Conservation (phyloP, 2,113 vertebrate species). For the Ondatra zibethicus region DNA sequence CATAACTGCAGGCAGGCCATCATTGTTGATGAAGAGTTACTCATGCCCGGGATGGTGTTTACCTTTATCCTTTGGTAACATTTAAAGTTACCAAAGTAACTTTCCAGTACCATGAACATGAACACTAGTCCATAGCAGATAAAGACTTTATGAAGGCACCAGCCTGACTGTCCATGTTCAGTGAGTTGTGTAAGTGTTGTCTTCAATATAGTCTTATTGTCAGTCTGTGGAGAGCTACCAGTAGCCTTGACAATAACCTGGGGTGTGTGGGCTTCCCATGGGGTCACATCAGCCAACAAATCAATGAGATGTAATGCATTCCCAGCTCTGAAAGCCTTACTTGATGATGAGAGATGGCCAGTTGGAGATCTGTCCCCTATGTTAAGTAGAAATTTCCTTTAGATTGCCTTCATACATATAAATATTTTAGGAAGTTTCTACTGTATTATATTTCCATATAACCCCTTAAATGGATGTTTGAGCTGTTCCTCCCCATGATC, state of each 20-base stretch:
- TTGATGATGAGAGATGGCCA: background rate
- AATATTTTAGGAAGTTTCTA: background rate
- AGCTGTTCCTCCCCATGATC: too few relatives aligned
- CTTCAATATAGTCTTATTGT: background rate
- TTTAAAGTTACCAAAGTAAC: background rate
- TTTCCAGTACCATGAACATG: background rate
- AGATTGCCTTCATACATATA: background rate
- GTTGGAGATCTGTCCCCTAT: background rate
- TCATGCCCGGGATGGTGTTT: background rate
- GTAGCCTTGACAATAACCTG: background rate
- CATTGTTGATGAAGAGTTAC: background rate
- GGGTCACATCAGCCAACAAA: background rate
- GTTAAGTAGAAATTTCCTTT: background rate
- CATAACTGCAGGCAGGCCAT: background rate
- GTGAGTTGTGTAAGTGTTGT: background rate
- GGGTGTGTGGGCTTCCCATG: background rate
- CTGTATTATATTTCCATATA: background rate
- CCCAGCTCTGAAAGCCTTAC: background rate
- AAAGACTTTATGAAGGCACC: background rate
- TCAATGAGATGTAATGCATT: background rate
- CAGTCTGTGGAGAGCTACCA: background rate
- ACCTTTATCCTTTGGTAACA: background rate
- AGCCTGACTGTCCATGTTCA: background rate
- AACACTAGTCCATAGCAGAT: background rate
- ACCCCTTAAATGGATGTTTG: background rate